phyloP scores from a whole-genome alignment of 1,140 invertebrate species.

The Pentalonia nigronervosa region DNA sequence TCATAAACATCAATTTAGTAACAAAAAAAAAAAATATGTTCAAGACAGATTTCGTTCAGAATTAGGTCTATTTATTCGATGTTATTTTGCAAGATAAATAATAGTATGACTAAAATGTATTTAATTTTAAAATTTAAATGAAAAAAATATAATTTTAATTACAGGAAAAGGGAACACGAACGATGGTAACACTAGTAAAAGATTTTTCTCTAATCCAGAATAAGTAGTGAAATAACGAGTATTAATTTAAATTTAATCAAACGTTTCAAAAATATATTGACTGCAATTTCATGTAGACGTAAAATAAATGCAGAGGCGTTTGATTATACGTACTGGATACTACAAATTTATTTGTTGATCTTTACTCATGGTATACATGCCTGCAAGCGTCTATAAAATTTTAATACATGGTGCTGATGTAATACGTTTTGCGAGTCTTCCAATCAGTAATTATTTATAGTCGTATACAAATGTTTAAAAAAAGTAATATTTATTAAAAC shows the following conservation, averaged over 20 bases:
- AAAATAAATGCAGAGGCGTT: neutral
- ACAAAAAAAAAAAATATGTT: neutral
- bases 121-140: too few species aligned
- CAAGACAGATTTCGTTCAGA: neutral
- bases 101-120: too few species aligned
- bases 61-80: neutral
- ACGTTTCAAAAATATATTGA: neutral
- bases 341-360: neutral
- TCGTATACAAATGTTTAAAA: too few species aligned
- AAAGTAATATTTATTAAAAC: too few species aligned
- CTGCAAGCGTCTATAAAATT: neutral
- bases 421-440: too few species aligned
- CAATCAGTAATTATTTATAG: too few species aligned
- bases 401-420: neutral
- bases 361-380: neutral
- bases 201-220: neutral
- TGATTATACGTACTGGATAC: neutral
- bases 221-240: neutral
- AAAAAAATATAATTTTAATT: neutral
- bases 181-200: neutral
- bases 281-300: neutral
- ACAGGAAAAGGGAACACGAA: neutral
- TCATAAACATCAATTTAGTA: neutral
- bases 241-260: conserved; percentile 2
- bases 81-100: neutral